These are phyloP conservation scores for Chrysochloris asiatica DNA, from an alignment of 2,113 vertebrate genomes.

Conservation along the genomic window DNA sequence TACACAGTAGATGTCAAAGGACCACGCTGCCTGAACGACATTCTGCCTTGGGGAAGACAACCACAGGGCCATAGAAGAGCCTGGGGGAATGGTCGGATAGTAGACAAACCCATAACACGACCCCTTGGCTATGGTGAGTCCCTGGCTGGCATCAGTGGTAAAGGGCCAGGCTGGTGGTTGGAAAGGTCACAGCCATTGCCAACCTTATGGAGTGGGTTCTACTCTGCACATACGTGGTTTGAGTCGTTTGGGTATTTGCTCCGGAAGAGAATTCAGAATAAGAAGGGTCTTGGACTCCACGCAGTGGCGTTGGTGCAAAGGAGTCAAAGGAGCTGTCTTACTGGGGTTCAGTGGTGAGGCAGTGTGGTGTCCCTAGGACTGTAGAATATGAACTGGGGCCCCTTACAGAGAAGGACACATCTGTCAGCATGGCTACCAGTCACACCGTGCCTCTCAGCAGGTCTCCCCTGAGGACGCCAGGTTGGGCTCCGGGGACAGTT, in stretches of 20 bases:
- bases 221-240: not conserved
- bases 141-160: not conserved
- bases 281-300: not conserved
- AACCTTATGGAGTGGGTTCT: not conserved
- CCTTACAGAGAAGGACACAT: not conserved
- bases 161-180: not conserved
- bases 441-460: rapidly evolving
- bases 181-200: not conserved
- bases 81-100: not conserved
- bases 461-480: not conserved
- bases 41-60: not conserved
- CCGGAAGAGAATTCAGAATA: conserved; percentile 15
- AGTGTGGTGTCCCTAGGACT: not conserved
- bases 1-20: not conserved
- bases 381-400: not conserved
- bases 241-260: not conserved
- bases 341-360: not conserved
- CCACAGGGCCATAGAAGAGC: not conserved
- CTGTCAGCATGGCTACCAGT: not conserved
- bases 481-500: not conserved
- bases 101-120: not conserved
- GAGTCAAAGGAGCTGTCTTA: not conserved
- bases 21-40: not conserved
- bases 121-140: not conserved
- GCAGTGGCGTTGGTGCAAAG: conserved; percentile 21